A percentile compares a stretch with the other conserved stretches of the same genome.
phyloP scores from a whole-genome alignment of 2,113 vertebrate species.

The Quiscalus mexicanus region DNA sequence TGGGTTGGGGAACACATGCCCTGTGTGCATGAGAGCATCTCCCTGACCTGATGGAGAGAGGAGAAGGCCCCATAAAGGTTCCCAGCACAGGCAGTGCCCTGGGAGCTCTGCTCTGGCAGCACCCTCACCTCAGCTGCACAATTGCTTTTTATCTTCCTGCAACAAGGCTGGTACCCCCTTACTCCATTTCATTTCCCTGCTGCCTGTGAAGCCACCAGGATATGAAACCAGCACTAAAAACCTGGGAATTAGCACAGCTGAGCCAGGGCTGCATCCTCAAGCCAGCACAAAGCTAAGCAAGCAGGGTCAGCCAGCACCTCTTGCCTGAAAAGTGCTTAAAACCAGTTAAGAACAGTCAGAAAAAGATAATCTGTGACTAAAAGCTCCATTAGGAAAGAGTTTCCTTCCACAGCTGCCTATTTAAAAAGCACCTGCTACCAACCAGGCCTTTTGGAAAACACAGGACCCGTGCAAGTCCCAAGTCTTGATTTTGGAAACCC shows the following conservation, averaged over 20 bases:
- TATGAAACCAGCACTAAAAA: neutral
- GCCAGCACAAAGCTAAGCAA: neutral
- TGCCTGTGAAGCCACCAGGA: neutral
- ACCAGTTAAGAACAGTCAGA: neutral
- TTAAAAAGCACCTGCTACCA: neutral
- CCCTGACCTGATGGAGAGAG: fast-evolving
- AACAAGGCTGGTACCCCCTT: neutral
- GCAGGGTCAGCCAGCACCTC: neutral
- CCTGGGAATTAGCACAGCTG: neutral
- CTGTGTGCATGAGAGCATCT: fast-evolving
- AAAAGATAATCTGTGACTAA: neutral
- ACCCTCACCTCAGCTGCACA: neutral
- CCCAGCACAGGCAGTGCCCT: fast-evolving
- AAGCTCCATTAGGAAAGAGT: neutral
- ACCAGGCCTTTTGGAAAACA: neutral
- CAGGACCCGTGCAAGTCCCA: fast-evolving
- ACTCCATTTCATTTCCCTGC: neutral
- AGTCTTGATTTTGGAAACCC: neutral
- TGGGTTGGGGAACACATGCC: fast-evolving
- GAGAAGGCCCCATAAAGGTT: neutral
- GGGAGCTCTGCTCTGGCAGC: neutral
- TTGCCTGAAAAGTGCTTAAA: neutral
- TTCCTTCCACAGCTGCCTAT: neutral
- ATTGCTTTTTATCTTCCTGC: neutral
- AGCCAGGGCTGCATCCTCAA: neutral